Conservation (phyloP, 2,113 vertebrate genomes). For the Nicator chloris region DNA sequence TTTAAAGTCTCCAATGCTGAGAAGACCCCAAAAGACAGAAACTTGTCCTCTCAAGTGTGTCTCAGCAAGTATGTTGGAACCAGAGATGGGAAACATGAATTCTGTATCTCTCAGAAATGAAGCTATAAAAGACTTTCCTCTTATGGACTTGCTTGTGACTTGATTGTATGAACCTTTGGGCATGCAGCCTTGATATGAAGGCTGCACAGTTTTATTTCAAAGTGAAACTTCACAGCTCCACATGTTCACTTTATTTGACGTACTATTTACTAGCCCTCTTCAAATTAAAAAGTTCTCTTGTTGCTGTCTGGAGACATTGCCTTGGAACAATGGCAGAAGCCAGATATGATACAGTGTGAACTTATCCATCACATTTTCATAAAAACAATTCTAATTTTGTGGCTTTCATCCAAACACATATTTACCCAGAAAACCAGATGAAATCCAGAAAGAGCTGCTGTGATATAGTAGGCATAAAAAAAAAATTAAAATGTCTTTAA, state of each 20-base stretch:
- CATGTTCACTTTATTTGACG: neutral
- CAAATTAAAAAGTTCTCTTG: neutral
- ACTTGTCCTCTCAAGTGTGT: neutral
- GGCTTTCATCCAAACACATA: slow-evolving; percentile 22
- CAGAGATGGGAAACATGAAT: neutral
- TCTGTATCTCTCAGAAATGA: neutral
- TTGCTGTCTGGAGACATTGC: neutral
- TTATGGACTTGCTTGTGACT: slow-evolving; percentile 18
- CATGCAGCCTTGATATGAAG: neutral
- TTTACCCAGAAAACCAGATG: neutral
- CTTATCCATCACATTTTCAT: neutral
- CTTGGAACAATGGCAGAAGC: neutral
- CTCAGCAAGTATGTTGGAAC: neutral
- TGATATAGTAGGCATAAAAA: neutral
- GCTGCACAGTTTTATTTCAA: slow-evolving; percentile 22
- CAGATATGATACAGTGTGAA: neutral
- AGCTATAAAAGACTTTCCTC: slow-evolving; percentile 19
- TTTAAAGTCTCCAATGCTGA: neutral
- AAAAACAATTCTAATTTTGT: slow-evolving; percentile 13
- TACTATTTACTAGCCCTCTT: neutral
- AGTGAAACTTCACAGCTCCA: slow-evolving; percentile 27
- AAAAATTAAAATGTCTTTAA: neutral
- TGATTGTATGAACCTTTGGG: slow-evolving; percentile 30
- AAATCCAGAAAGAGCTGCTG: neutral
- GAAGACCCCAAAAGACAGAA: neutral